Evolutionary conservation across 2,797 vertebrate species (phyloP), one percentile per base, ranked within the genome.

Genomic region (Arctocebus calabarensis): DNA sequence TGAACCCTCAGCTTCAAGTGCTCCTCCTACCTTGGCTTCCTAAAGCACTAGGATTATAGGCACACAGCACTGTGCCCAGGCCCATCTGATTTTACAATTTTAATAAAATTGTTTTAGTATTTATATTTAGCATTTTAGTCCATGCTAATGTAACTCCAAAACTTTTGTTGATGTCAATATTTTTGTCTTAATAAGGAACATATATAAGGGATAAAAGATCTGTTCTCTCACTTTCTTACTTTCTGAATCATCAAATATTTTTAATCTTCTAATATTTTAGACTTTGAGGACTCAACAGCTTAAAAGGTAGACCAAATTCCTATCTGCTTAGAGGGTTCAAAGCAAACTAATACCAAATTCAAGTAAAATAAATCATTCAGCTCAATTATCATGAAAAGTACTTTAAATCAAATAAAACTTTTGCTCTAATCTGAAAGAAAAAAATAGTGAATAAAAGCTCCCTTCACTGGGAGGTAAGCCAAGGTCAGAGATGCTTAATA

Each of bases 191-290:
- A 93, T 45, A 0, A 83, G 70, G 25, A 85, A 57, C 66, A 68
- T 90, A 95, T 64, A 45, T 37, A 95, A 94, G 98, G 40, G 32
- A 45, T 45, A 85, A 94, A 97, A 62, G 88, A 92, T 61, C 71
- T 27, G 45, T 32, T 91, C 22, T 5, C 73, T 75, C 20, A 32
- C 11, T 70, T 37, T 17, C 11, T 85, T 86, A 57, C 75, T 94
- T 82, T 74, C 79, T 84, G 37, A 71, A 85, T 66, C 84, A 77
- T 91, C 16, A 74, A 19, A 32, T 73, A 82, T 27, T 93, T 89
- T 83, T 82, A 4, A 91, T 92, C 34, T 61, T 90, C 37, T 91
- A 78, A 64, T 52, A 85, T 14, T 57, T 73, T 75, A 61, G 52
- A 37, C 10, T 62, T 12, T 17, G 23, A 45, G 5, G 40, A 74